These are phyloP conservation scores for Meriones unguiculatus DNA, from an alignment of 2,113 vertebrate genomes.

Conservation along the genomic window DNA sequence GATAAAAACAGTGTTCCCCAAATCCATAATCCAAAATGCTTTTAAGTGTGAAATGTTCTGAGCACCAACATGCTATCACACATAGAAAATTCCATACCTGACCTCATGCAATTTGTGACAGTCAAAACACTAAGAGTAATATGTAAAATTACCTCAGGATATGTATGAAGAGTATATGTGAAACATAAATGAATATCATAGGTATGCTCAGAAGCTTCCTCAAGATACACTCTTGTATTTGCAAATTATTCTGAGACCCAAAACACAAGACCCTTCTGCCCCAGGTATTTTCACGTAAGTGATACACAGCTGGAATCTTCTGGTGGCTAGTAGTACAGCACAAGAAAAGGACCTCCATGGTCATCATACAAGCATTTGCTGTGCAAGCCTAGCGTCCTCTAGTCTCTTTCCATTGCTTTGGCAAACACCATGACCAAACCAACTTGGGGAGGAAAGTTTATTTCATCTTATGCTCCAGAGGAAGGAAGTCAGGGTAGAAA, in stretches of 20 bases:
- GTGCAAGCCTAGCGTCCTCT: background rate
- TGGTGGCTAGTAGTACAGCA: background rate
- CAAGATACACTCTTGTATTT: background rate
- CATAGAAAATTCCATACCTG: background rate
- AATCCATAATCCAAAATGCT: background rate
- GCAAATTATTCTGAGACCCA: background rate
- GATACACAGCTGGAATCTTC: background rate
- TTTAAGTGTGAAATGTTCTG: background rate
- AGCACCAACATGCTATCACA: background rate
- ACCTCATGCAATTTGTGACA: background rate
- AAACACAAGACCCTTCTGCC: background rate
- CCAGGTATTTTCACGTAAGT: background rate
- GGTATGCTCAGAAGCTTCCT: background rate
- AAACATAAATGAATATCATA: background rate
- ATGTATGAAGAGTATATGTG: background rate
- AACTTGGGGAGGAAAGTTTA: no score
- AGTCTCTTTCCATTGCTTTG: background rate
- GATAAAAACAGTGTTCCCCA: background rate
- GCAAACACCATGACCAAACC: background rate
- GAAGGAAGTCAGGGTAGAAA: background rate
- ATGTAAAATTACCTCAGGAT: background rate
- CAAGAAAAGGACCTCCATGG: background rate
- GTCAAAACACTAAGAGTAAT: background rate
- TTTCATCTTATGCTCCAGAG: no score
- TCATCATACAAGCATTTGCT: background rate